phyloP scores from a whole-genome alignment of 2,113 vertebrate genomes.

The Anoplopoma fimbria region DNA sequence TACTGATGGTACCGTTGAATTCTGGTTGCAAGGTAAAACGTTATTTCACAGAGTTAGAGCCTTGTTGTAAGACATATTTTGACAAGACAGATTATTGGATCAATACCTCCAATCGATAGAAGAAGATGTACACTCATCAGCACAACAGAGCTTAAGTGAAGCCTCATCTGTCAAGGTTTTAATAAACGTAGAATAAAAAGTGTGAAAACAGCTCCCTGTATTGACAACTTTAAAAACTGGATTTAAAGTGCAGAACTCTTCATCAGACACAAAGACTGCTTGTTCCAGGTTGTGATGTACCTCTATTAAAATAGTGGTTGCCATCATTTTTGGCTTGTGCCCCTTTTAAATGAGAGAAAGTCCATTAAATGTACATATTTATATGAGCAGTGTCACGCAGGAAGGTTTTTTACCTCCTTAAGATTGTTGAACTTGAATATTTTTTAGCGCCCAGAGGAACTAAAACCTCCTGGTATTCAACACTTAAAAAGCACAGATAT shows the following conservation, averaged over 20 bases:
- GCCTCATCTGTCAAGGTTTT: not conserved
- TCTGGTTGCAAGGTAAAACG: not conserved
- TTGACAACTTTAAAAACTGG: not conserved
- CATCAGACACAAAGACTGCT: no score
- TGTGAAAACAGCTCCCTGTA: not conserved
- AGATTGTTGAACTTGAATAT: not conserved
- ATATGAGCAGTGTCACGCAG: not conserved
- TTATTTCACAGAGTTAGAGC: not conserved
- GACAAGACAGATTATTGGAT: not conserved
- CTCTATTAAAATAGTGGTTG: not conserved
- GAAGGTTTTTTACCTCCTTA: not conserved
- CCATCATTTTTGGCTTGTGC: not conserved
- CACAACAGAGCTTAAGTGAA: not conserved
- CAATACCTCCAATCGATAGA: not conserved
- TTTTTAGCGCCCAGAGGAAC: not conserved
- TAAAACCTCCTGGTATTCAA: not conserved
- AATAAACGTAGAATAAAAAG: not conserved
- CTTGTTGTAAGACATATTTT: not conserved
- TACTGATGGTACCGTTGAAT: no score
- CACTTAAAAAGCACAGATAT: not conserved
- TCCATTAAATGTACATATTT: not conserved
- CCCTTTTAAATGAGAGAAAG: not conserved
- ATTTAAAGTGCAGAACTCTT: no score
- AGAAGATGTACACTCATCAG: not conserved
- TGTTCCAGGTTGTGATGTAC: no score